Evolutionary conservation across 2,888 invertebrate genomes (phyloP).

Genomic region (Syrista parreyssii): DNA sequence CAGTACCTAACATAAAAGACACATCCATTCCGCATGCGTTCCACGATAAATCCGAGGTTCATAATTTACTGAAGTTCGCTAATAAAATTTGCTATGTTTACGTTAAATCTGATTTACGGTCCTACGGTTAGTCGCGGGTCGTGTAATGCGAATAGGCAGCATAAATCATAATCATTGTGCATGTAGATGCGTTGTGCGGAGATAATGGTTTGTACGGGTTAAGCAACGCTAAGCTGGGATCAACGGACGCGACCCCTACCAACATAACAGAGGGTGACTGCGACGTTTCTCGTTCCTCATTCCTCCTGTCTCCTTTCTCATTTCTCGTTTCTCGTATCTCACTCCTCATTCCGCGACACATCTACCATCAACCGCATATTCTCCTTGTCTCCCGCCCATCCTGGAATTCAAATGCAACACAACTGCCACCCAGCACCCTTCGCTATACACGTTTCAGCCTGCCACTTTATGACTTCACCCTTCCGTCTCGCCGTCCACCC

Average conservation of each 20-base stretch:
- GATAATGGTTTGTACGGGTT: slow-evolving; percentile 58
- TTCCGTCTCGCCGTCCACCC: background rate
- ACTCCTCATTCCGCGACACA: slow-evolving; percentile 21
- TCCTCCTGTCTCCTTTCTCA: slow-evolving; percentile 13
- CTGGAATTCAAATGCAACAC: slow-evolving; percentile 40
- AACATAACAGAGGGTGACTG: slow-evolving; percentile 40
- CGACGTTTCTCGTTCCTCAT: slow-evolving; percentile 21
- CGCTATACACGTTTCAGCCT: background rate
- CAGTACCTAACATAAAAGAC: no score
- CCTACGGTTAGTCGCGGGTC: slow-evolving; percentile 31
- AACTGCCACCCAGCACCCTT: slow-evolving; percentile 20
- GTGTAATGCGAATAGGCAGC: slow-evolving; percentile 37
- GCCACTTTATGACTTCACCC: background rate
- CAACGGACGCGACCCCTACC: slow-evolving; percentile 55
- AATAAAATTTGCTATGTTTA: slow-evolving; percentile 60
- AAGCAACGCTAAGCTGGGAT: slow-evolving; percentile 51
- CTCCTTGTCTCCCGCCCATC: slow-evolving; percentile 33
- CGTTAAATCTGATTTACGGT: slow-evolving; percentile 62
- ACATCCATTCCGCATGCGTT: slow-evolving; percentile 23
- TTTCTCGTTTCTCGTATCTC: slow-evolving; percentile 18
- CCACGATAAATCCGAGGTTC: slow-evolving; percentile 42
- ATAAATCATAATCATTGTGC: slow-evolving; percentile 60
- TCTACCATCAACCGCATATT: slow-evolving; percentile 22
- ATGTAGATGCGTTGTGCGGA: slow-evolving; percentile 51
- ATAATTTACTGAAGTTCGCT: slow-evolving; percentile 54